Evolutionary conservation across 1,140 invertebrate genomes (phyloP), one percentile per base, ranked within the genome.

Genomic region (Hyles euphorbiae): DNA sequence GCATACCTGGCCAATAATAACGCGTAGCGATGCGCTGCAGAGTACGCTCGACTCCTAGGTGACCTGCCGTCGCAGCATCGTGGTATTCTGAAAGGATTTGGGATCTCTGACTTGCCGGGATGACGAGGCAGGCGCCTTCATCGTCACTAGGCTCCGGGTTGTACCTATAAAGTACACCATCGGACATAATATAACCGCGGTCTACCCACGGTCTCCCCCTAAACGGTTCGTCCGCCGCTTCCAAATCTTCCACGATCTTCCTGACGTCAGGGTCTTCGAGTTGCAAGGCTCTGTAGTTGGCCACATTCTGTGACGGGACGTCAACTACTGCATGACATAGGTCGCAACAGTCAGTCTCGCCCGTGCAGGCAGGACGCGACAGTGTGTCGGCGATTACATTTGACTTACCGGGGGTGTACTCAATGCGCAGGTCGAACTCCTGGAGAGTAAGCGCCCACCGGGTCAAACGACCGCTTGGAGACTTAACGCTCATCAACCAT

Each of bases 401-500:
- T 0, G 51, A 22, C 45, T 70, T 73, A 12, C 78, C 79, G 2
- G 74, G 71, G 2, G 49, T 52, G 50, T 87, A 73, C 4, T 64
- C 44, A 0, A 76, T 61, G 2, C 56, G 6, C 0, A 81, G 0
- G 47, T 80, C 22, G 58, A 68, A 78, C 1, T 70, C 22, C 50
- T 85, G 74, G 3, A 85, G 44, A 7, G 60, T 46, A 5, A 84
- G 51, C 3, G 74, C 71, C 74, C 79, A 83, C 5, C 75, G 32
- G 1, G 65, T 67, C 9, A 87, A 32, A 6, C 79, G 48, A 12
- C 78, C 81, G 2, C 63, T 80, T 3, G 81, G 78, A 12, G 87
- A 70, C 60, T 85, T 89, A 0, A 90, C 65, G 1, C 71, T 69
- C n/a, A 78, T 59, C 0, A 92, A 66, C 83, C 86, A 92, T 32